Base-by-base conservation (phyloP, 2,888 invertebrate species). In the Teleogryllus oceanicus region DNA sequence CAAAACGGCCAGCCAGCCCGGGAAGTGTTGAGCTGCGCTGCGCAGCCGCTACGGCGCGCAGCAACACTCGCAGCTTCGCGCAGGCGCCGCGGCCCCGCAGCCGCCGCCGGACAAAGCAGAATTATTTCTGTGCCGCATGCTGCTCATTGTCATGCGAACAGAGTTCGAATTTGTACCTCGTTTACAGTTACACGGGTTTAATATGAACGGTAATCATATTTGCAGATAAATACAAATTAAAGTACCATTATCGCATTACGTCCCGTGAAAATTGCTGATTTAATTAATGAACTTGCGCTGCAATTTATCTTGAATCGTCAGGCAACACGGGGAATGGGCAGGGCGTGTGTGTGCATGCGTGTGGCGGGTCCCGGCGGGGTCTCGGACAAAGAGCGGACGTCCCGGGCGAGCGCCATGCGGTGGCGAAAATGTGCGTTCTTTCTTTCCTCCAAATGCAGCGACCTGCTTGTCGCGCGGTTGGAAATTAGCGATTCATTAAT, bases 141-240 rank as follows among this genome's bases (percentile, higher is more conserved):
- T n/a, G 16, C 62, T n/a, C n/a, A 18, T 62, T 62, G 62, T 62
- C 62, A 62, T n/a, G 62, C 16, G n/a, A n/a, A 62, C 62, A 62
- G 62, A 11, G n/a, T n/a, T 62, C 62, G 62, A 62, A 62, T 62
- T 62, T 62, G 62, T 62, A 62, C 62, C 62, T 62, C 62, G 62
- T n/a, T 62, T 62, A 62, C 62, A 62, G 62, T 62, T 62, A 62
- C 62, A 62, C 62, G 62, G 62, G n/a, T 62, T 62, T 62, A 62
- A 62, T 62, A 62, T 62, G 62, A 62, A 62, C 62, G 62, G 62
- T 62, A 62, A 62, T 62, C 62, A 62, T 62, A 62, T 62, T 62
- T 62, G 62, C 62, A 62, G 62, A 62, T 62, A 62, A 62, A 62
- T 62, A 62, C 62, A 62, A 62, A 62, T 62, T 62, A 62, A 62